Base-by-base conservation (phyloP, 2,888 invertebrate genomes). In the Petrolisthes manimaculis region DNA sequence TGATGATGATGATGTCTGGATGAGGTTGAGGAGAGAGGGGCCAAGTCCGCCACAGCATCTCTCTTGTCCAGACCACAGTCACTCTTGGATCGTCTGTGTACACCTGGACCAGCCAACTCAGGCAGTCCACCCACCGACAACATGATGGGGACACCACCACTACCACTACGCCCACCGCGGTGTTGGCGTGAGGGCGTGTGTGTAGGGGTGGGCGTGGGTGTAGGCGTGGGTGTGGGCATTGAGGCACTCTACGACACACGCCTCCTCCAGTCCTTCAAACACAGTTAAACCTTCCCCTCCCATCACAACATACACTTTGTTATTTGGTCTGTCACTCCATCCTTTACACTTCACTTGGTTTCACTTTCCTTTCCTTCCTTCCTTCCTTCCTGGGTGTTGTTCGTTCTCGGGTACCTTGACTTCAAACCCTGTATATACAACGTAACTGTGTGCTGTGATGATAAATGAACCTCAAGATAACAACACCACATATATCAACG, bases 21-120 rank as follows among this genome's bases (percentile, higher is more conserved):
- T 24, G 51, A 71, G 51, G 71, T 18, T 9, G 74, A 51, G 6
- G 0, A 56, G n/a, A 86, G 75, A 51, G 86, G 80, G 4, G 80
- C 77, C 71, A 84, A n/a, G 77, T 86, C 81, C 3, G 69, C 69
- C 53, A 56, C 79, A 5, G 54, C 74, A 24, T 89, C 85, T 6
- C 82, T 21, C 67, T 90, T 82, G 84, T 90, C 55, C 54, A 90
- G 84, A 51, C 90, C 85, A 51, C 90, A 90, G 71, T 90, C 90
- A 54, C 90, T 90, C 55, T 86, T 88, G 71, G 90, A 86, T 2
- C 90, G 88, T 9, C 90, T 79, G 71, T 90, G 90, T 5, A 21
- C 67, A 4, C 81, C 84, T 5, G 75, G 86, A 12, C 51, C 77
- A 14, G 74, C 75, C 71, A 83, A n/a, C 9, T 86, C 88, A 77